Evolutionary conservation across 2,888 invertebrate genomes (phyloP).

Genomic region (Melikaiella ostensackeni): DNA sequence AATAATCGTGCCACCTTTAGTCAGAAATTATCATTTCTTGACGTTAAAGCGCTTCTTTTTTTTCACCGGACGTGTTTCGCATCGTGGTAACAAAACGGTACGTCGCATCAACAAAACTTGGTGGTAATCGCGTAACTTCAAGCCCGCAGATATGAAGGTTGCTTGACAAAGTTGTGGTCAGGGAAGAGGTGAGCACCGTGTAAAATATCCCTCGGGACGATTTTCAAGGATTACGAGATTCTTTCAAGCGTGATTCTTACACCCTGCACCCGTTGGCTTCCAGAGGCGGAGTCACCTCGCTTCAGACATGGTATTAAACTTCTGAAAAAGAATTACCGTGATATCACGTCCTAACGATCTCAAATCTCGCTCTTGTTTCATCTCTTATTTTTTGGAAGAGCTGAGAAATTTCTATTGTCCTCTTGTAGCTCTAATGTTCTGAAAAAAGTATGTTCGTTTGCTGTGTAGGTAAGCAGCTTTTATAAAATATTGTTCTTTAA

Average conservation of each 20-base stretch:
- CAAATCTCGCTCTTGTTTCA: constrained; percentile 49
- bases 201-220: constrained; percentile 67
- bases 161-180: constrained; percentile 61
- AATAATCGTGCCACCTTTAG: constrained; percentile 14
- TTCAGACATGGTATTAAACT: constrained; percentile 66
- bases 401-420: constrained; percentile 9
- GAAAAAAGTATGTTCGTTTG: background rate
- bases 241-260: constrained; percentile 58
- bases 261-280: constrained; percentile 51
- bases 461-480: no score
- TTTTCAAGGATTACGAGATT: constrained; percentile 68
- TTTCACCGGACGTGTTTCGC: constrained; percentile 12
- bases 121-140: constrained; percentile 35
- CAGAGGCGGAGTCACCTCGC: constrained; percentile 54
- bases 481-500: no score
- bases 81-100: constrained; percentile 23
- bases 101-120: constrained; percentile 38
- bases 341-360: constrained; percentile 58
- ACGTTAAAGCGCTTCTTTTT: constrained; percentile 3
- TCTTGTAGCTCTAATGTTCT: constrained; percentile 1
- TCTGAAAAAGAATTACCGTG: constrained; percentile 63
- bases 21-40: constrained; percentile 11
- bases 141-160: constrained; percentile 35
- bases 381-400: background rate
- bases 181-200: constrained; percentile 59